Evolutionary conservation across 2,888 invertebrate genomes (phyloP), one percentile per base, ranked within the genome.

Genomic region (Julus scanicus): DNA sequence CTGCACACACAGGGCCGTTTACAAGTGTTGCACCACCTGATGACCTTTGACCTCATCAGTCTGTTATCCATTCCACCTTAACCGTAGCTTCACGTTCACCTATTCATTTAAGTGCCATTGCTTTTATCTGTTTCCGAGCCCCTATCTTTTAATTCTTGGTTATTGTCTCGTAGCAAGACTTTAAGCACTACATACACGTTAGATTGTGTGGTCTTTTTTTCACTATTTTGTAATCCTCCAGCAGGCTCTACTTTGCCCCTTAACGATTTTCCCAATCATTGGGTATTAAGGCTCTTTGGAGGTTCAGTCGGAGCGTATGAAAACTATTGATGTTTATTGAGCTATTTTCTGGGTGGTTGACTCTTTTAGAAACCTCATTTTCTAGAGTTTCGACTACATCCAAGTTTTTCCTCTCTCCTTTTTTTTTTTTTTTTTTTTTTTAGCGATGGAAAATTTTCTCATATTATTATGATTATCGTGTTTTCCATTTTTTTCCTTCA

Each of bases 181-280:
- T 71, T 71, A 71, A 71, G 71, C 71, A 71, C 71, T 29, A 71
- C 71, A 71, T 20, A 20, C 71, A 71, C 71, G 71, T 71, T 71
- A 71, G 20, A 71, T 71, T 71, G 29, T 71, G 20, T 71, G 71
- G 71, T 20, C 71, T 71, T 71, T 71, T 44, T 71, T 71, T 71
- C 71, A 71, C 29, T 20, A 71, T 71, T 71, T 71, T 71, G 71
- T 71, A 71, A 71, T 71, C 71, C 71, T 71, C 71, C 71, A 71
- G 71, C 71, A 71, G 71, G 29, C 71, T 44, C 29, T 71, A 9
- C 71, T 71, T 71, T 71, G 71, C 71, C 71, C 71, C 71, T 71
- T 71, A 71, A 71, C 71, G 71, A 71, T 71, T 71, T 71, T 71
- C 71, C 71, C 71, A 71, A 71, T 71, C 71, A 71, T 71, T 71